Conservation (phyloP, 2,888 invertebrate species). For the Oxyteleia sp. region DNA sequence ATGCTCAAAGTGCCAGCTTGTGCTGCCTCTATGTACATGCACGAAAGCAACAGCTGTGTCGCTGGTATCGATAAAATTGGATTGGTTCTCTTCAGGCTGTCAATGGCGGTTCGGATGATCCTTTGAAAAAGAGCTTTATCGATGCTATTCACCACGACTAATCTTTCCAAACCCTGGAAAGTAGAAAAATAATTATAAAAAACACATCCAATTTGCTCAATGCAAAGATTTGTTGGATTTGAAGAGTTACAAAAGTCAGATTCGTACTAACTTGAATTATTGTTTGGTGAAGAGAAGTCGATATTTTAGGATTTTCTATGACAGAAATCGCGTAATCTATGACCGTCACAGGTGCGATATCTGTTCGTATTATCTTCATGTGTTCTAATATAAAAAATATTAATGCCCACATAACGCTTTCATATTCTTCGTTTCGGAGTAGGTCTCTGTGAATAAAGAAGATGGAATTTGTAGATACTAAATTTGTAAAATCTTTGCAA, state of each 20-base stretch:
- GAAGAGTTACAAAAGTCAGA: too few species aligned
- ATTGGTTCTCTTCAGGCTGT: constrained; percentile 91
- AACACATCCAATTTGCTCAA: too few species aligned
- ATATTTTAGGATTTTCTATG: too few species aligned
- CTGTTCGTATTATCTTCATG: too few species aligned
- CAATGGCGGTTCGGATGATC: constrained; percentile 91
- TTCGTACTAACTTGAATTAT: too few species aligned
- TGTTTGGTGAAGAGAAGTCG: too few species aligned
- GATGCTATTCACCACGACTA: constrained; percentile 89
- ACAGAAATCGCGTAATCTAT: too few species aligned
- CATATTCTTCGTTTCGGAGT: constrained; percentile 89
- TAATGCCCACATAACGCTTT: constrained; percentile 92
- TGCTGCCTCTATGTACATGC: constrained; percentile 91
- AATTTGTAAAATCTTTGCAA: too few species aligned
- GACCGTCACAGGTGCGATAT: too few species aligned
- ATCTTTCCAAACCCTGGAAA: constrained; percentile 91
- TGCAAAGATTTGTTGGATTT: too few species aligned
- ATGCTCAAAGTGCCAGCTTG: constrained; percentile 84
- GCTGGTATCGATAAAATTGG: constrained; percentile 91
- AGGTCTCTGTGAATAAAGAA: constrained; percentile 79
- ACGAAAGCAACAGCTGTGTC: constrained; percentile 92
- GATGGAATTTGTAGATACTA: too few species aligned
- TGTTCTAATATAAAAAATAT: constrained; percentile 93
- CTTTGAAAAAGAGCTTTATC: constrained; percentile 89
- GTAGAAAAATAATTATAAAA: too few species aligned